Percentiles rank a stretch among this genome's conserved stretches.
Evolutionary conservation across 2,888 invertebrate genomes (phyloP).

Genomic region (Rambutsinella grinnellia): DNA sequence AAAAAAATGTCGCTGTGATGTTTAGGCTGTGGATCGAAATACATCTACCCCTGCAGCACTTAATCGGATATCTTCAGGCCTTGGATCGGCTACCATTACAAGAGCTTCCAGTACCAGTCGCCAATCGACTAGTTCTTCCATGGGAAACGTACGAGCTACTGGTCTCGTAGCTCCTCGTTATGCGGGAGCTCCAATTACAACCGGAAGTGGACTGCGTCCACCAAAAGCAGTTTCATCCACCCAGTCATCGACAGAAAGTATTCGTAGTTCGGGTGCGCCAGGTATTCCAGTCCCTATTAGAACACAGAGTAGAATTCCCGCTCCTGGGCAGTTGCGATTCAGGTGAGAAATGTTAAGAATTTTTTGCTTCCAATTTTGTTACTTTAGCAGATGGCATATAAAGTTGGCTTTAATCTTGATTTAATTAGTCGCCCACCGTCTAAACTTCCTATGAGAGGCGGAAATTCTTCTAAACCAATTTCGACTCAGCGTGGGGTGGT

Average conservation of each 20-base stretch:
- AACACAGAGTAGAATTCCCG: constrained; percentile 32
- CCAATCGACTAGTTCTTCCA: neutral
- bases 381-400: too few species aligned
- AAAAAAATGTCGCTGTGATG: neutral
- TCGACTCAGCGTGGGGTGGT: constrained; percentile 5
- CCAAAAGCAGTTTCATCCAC: constrained; percentile 12
- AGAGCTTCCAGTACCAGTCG: neutral
- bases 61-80: constrained; percentile 19
- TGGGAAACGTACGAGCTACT: constrained; percentile 27
- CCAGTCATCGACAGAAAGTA: neutral
- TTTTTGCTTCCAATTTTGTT: too few species aligned
- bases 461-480: constrained; percentile 1
- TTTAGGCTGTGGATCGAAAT: constrained; percentile 16
- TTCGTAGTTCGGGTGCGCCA: neutral
- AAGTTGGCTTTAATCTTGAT: neutral
- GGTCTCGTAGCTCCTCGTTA: constrained; percentile 21
- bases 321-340: constrained; percentile 30
- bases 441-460: neutral
- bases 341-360: constrained; percentile 9
- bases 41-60: constrained; percentile 34
- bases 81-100: constrained; percentile 4
- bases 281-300: constrained; percentile 39
- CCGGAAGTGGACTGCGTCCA: constrained; percentile 21
- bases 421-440: constrained; percentile 19
- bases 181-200: neutral